These are phyloP conservation scores for Protomyctophum bolini DNA, from an alignment of 2,113 vertebrate species.

Conservation along the genomic window DNA sequence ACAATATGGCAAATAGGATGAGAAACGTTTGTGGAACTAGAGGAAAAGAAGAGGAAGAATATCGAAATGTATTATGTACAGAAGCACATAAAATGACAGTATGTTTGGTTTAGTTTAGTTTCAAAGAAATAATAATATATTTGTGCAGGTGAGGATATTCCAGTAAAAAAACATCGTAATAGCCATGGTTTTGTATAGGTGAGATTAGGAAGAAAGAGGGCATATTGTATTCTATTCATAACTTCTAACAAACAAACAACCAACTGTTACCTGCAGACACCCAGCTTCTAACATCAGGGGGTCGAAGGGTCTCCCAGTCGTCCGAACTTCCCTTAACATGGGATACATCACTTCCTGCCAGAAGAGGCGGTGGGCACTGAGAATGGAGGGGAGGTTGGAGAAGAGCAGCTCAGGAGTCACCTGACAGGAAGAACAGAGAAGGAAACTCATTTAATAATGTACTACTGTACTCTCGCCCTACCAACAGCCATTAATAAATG, in stretches of 20 bases:
- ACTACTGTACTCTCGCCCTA: constrained; percentile 20
- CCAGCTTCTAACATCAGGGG: constrained; percentile 78
- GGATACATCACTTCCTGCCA: constrained; percentile 84
- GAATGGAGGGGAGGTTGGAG: constrained; percentile 79
- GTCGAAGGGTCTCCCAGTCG: constrained; percentile 79
- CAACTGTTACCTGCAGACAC: constrained; percentile 77
- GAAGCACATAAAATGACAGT: not conserved
- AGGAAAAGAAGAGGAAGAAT: not conserved
- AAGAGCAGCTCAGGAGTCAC: constrained; percentile 78
- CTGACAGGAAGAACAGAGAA: constrained; percentile 52
- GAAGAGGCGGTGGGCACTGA: constrained; percentile 77
- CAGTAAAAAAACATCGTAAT: too few relatives aligned
- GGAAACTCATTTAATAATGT: not conserved
- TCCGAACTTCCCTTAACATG: constrained; percentile 71
- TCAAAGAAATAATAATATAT: too few relatives aligned
- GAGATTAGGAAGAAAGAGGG: too few relatives aligned
- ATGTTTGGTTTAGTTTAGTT: too few relatives aligned
- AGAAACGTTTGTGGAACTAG: constrained; percentile 81
- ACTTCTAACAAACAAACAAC: too few relatives aligned
- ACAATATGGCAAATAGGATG: constrained; percentile 80
- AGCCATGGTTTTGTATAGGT: too few relatives aligned
- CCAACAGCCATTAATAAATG: too few relatives aligned
- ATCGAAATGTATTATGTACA: not conserved
- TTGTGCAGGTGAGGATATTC: too few relatives aligned
- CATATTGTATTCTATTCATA: not conserved